Conservation (phyloP, 2,888 invertebrate species). For the Erebia epiphron region DNA sequence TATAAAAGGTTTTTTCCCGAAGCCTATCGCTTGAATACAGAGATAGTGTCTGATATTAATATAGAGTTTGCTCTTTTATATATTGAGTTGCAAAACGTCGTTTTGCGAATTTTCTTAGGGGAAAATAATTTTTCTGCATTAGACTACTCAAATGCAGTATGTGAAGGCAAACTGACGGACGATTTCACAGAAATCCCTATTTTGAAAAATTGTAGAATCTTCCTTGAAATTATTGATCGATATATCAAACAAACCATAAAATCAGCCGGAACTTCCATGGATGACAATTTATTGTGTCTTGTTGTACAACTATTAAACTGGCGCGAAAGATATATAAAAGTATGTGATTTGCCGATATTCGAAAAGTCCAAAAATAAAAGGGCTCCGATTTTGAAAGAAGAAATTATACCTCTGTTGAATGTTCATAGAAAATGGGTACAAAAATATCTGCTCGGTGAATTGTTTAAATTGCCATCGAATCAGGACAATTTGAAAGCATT, state of each 20-base stretch:
- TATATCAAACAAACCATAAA: slow-evolving; percentile 67
- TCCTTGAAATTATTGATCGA: slow-evolving; percentile 72
- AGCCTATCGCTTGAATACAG: slow-evolving; percentile 45
- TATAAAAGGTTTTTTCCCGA: slow-evolving; percentile 63
- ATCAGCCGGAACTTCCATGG: slow-evolving; percentile 51
- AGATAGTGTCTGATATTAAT: slow-evolving; percentile 54
- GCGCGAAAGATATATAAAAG: slow-evolving; percentile 73
- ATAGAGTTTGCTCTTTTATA: slow-evolving; percentile 74
- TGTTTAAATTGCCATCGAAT: slow-evolving; percentile 52
- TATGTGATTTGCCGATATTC: slow-evolving; percentile 66
- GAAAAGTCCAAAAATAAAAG: slow-evolving; percentile 56
- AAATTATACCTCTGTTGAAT: slow-evolving; percentile 83
- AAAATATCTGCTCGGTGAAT: slow-evolving; percentile 81
- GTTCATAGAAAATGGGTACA: slow-evolving; percentile 89
- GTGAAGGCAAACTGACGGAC: slow-evolving; percentile 67
- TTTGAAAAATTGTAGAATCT: slow-evolving; percentile 75
- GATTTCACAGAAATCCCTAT: slow-evolving; percentile 80
- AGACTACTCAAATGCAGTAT: slow-evolving; percentile 77
- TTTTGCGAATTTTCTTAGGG: slow-evolving; percentile 43
- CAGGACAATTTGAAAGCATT: slow-evolving; percentile 46
- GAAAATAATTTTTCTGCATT: slow-evolving; percentile 63
- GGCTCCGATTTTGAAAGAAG: slow-evolving; percentile 68
- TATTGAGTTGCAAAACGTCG: slow-evolving; percentile 56
- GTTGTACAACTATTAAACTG: slow-evolving; percentile 79
- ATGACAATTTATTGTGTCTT: slow-evolving; percentile 62